Conservation (phyloP, 2,888 invertebrate species). For the Synergus itoensis region DNA sequence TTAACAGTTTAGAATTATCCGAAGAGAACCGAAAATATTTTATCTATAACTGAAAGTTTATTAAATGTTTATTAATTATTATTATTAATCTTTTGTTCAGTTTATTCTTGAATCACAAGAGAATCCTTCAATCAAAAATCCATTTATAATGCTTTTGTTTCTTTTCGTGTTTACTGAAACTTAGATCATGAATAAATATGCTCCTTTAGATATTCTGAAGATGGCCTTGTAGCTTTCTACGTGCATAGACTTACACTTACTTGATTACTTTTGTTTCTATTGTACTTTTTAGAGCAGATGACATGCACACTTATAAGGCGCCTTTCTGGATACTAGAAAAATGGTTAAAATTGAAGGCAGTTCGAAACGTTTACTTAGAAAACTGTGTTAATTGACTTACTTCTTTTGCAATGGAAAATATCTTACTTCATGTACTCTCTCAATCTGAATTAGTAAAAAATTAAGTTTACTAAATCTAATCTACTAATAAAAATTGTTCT, state of each 20-base stretch:
- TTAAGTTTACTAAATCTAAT: too few species aligned
- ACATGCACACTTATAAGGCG: background rate
- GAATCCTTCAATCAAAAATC: background rate
- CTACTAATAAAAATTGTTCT: background rate
- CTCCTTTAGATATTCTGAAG: background rate
- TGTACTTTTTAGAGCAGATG: background rate
- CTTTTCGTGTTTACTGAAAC: background rate
- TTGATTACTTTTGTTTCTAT: background rate
- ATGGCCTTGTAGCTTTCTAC: background rate
- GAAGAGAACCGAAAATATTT: background rate
- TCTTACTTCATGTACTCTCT: background rate
- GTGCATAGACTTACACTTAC: background rate
- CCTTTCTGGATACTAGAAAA: background rate
- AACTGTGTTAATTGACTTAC: background rate
- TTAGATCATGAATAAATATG: constrained; percentile 4
- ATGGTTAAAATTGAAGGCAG: background rate
- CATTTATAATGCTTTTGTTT: background rate
- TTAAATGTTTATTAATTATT: background rate
- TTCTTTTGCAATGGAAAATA: background rate
- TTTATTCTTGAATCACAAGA: background rate
- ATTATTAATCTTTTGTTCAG: background rate
- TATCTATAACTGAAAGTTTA: background rate
- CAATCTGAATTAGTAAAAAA: background rate
- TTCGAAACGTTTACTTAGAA: background rate
- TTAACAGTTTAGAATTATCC: background rate